phyloP scores from a whole-genome alignment of 2,888 invertebrate species.

The Sphaerolaimus hirsutus region DNA sequence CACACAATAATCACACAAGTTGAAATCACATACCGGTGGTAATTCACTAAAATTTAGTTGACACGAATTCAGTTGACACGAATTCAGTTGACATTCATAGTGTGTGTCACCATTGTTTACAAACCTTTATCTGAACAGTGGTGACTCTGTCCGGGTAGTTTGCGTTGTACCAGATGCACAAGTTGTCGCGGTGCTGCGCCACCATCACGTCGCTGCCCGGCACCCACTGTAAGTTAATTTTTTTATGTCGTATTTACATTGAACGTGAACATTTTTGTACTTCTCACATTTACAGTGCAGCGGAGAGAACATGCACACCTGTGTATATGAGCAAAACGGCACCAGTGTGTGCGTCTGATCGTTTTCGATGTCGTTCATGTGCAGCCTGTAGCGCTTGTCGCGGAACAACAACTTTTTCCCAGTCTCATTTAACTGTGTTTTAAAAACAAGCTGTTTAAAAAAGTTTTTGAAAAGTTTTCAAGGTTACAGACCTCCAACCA shows the following conservation, averaged over 20 bases:
- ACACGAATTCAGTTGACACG: no score
- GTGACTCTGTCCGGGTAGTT: conserved; percentile 61
- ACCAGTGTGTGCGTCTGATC: conserved; percentile 30
- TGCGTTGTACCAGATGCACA: conserved; percentile 85
- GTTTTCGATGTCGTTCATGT: conserved; percentile 36
- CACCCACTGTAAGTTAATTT: conserved; percentile 46
- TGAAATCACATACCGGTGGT: no score
- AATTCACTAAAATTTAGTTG: no score
- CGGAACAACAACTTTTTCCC: conserved; percentile 65
- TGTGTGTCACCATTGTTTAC: no score
- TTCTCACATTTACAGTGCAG: no score
- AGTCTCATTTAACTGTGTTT: conserved; percentile 51
- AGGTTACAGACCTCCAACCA: conserved; percentile 49
- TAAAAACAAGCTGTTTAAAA: background rate
- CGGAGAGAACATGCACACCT: no score
- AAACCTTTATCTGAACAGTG: conserved; percentile 42
- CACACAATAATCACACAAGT: no score
- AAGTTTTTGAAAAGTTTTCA: conserved; percentile 1
- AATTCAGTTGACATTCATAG: no score
- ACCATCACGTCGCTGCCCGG: conserved; percentile 86
- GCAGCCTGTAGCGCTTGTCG: conserved; percentile 52
- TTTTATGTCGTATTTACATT: background rate
- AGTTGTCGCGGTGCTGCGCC: conserved; percentile 63
- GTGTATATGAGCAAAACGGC: conserved; percentile 39
- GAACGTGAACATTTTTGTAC: background rate